Conservation (phyloP, 2,113 vertebrate genomes). For the Alaudala cheleensis region DNA sequence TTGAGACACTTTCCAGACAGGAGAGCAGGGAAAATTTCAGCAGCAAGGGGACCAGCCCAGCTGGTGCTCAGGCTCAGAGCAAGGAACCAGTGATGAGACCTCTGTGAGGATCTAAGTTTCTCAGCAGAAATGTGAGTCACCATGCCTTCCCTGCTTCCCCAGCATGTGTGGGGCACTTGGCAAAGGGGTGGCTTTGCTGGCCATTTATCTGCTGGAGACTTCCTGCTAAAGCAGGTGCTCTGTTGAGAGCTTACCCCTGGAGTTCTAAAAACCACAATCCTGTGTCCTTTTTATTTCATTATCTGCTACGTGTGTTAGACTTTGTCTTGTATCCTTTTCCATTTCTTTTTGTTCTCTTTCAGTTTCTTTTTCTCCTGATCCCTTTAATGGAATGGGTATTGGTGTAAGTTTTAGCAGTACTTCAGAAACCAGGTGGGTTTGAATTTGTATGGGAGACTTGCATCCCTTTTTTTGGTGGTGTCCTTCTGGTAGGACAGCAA, state of each 20-base stretch:
- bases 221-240: neutral
- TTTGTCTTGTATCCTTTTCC: neutral
- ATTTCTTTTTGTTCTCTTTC: neutral
- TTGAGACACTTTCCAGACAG: neutral
- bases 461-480: neutral
- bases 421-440: neutral
- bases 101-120: neutral
- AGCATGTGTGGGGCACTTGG: neutral
- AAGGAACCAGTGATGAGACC: neutral
- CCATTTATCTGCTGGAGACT: neutral
- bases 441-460: neutral
- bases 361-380: neutral
- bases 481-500: neutral
- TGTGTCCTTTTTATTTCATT: neutral
- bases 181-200: neutral
- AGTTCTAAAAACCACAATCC: neutral
- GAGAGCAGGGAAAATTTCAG: neutral
- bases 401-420: neutral
- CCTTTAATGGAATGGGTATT: fast-evolving
- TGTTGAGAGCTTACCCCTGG: neutral
- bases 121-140: neutral
- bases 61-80: neutral
- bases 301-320: neutral
- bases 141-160: neutral
- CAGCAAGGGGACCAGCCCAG: neutral